Conservation (phyloP, 2,797 vertebrate genomes). For the Anolis apletophallus region DNA sequence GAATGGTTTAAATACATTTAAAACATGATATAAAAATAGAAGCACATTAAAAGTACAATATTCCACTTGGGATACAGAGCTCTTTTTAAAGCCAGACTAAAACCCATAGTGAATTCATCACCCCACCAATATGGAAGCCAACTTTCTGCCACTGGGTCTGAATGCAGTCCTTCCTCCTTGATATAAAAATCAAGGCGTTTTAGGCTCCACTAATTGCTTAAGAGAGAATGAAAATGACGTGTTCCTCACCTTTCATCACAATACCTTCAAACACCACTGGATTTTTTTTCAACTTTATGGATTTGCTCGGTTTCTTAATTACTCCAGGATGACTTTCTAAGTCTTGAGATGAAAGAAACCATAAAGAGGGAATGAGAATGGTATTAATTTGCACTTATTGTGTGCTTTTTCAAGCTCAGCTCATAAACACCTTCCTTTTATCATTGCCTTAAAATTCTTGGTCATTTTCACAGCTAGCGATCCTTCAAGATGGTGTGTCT, state of each 20-base stretch:
- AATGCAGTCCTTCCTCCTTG: background rate
- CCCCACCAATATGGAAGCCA: no score
- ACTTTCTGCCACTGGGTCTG: no score
- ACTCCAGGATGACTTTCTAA: background rate
- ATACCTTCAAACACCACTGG: background rate
- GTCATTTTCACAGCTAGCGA: slow-evolving; percentile 39
- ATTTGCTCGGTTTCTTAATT: background rate
- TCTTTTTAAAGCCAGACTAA: no score
- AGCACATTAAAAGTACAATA: no score
- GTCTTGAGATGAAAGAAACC: slow-evolving; percentile 6
- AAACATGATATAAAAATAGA: no score
- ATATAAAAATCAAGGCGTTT: background rate
- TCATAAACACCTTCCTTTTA: slow-evolving; percentile 36
- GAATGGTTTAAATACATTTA: no score
- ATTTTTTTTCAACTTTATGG: background rate
- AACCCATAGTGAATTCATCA: no score
- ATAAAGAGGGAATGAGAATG: background rate
- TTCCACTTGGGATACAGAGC: no score
- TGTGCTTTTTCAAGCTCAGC: slow-evolving; percentile 7
- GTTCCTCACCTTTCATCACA: background rate
- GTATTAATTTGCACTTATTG: slow-evolving; percentile 58
- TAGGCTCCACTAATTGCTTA: background rate
- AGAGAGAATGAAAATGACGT: background rate
- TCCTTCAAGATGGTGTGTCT: background rate
- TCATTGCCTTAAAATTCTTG: slow-evolving; percentile 43